A percentile compares a stretch with the other conserved stretches of the same genome.
These are phyloP conservation scores for Brachyhypopomus gauderio DNA, from an alignment of 2,113 vertebrate species.

Conservation along the genomic window DNA sequence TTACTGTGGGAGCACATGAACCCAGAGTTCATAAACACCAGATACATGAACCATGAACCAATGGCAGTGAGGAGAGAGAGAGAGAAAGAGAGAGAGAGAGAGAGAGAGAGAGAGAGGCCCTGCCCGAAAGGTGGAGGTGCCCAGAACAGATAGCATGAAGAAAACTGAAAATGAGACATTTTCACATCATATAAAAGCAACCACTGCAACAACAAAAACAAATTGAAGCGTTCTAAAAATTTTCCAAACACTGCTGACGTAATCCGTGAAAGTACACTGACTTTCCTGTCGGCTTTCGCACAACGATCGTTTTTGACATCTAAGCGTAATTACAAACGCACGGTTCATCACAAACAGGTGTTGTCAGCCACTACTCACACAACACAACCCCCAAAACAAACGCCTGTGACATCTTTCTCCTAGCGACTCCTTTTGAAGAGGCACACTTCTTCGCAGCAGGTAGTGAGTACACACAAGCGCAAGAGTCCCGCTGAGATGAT, in stretches of 20 bases:
- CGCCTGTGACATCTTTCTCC: too few relatives aligned
- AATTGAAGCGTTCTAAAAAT: too few relatives aligned
- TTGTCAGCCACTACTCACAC: neutral
- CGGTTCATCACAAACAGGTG: slow-evolving; percentile 14
- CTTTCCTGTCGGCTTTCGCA: neutral
- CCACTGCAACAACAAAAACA: neutral
- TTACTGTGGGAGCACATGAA: neutral
- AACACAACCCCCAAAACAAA: neutral
- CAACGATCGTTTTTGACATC: neutral
- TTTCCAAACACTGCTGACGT: too few relatives aligned
- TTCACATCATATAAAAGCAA: neutral
- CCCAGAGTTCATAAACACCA: neutral
- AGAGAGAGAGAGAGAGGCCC: neutral
- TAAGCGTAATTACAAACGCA: neutral
- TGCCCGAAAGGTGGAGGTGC: neutral
- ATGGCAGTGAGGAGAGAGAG: neutral
- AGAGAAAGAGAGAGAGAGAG: neutral
- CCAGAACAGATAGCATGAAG: neutral
- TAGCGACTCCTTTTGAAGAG: neutral
- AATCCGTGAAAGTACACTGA: too few relatives aligned
- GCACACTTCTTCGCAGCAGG: neutral
- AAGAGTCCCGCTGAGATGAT: slow-evolving; percentile 25
- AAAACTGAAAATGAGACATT: neutral
- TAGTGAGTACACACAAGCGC: slow-evolving; percentile 32
- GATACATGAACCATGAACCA: neutral